phyloP scores from a whole-genome alignment of 2,797 vertebrate genomes.

The Oryzias sinensis region DNA sequence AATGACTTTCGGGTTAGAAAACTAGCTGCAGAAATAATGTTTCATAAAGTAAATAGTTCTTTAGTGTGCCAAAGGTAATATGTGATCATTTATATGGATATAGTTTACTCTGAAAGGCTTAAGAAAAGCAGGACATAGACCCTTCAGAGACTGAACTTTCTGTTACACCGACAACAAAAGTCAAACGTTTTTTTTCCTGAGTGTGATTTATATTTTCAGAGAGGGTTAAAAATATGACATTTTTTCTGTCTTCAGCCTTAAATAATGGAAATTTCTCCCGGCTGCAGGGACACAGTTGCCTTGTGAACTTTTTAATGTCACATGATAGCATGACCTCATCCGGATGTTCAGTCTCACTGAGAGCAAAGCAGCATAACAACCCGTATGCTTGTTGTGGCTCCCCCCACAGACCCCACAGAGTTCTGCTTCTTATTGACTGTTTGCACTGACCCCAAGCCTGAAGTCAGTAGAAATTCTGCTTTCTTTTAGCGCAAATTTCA shows the following conservation, averaged over 20 bases:
- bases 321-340: slow-evolving; percentile 63
- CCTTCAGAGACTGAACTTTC: slow-evolving; percentile 44
- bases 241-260: slow-evolving; percentile 60
- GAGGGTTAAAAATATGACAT: slow-evolving; percentile 53
- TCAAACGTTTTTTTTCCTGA: no score
- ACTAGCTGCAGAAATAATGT: no score
- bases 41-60: no score
- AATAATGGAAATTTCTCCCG: slow-evolving; percentile 71
- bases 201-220: slow-evolving; percentile 65
- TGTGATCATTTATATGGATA: no score
- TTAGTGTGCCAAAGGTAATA: no score
- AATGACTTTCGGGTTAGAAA: no score
- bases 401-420: neutral
- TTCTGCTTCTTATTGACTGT: neutral
- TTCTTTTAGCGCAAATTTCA: no score
- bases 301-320: slow-evolving; percentile 66
- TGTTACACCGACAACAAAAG: slow-evolving; percentile 65
- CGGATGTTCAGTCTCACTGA: slow-evolving; percentile 39
- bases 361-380: slow-evolving; percentile 22
- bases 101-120: no score
- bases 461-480: no score
- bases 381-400: neutral
- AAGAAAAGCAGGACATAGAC: no score
- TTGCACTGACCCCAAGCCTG: no score
- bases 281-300: slow-evolving; percentile 43